Evolutionary conservation across 2,888 invertebrate genomes (phyloP).

Genomic region (Buathra laborator): DNA sequence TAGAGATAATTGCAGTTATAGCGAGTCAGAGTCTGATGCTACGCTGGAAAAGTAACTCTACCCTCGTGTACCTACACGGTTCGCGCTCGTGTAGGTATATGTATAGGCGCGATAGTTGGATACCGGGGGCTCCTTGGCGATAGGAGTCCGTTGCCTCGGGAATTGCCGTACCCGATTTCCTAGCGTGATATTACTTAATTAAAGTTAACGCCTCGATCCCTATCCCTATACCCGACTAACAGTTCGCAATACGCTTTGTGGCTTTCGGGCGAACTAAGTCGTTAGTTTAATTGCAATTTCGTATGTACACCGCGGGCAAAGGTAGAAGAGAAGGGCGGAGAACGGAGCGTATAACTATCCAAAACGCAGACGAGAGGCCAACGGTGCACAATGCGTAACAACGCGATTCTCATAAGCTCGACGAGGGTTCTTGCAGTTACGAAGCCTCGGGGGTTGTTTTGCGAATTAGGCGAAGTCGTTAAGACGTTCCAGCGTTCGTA

Average conservation of each 20-base stretch:
- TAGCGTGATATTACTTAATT: slow-evolving; percentile 77
- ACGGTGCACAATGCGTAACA: not conserved
- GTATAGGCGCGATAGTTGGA: slow-evolving; percentile 9
- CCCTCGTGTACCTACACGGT: not conserved
- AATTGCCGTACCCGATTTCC: slow-evolving; percentile 74
- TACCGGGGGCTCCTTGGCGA: slow-evolving; percentile 17
- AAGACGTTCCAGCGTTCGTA: no score
- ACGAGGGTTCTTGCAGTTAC: slow-evolving; percentile 6
- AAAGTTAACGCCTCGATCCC: slow-evolving; percentile 75
- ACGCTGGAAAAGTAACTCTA: slow-evolving; percentile 37
- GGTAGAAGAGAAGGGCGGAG: not conserved
- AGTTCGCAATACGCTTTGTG: slow-evolving; percentile 71
- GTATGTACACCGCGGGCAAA: slow-evolving; percentile 55
- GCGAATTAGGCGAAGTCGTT: slow-evolving; percentile 37
- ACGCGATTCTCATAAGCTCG: not conserved
- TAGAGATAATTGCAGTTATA: slow-evolving; percentile 61
- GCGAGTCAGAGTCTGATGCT: slow-evolving; percentile 12
- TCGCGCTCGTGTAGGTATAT: no score
- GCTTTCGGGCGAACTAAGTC: slow-evolving; percentile 71
- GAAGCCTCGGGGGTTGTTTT: slow-evolving; percentile 45
- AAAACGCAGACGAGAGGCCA: slow-evolving; percentile 13
- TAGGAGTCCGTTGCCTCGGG: slow-evolving; percentile 63
- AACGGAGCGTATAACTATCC: not conserved
- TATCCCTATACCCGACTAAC: slow-evolving; percentile 60
- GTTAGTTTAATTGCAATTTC: slow-evolving; percentile 78